These are phyloP conservation scores for Danionella cerebrum DNA, from an alignment of 2,113 vertebrate genomes.

Conservation along the genomic window DNA sequence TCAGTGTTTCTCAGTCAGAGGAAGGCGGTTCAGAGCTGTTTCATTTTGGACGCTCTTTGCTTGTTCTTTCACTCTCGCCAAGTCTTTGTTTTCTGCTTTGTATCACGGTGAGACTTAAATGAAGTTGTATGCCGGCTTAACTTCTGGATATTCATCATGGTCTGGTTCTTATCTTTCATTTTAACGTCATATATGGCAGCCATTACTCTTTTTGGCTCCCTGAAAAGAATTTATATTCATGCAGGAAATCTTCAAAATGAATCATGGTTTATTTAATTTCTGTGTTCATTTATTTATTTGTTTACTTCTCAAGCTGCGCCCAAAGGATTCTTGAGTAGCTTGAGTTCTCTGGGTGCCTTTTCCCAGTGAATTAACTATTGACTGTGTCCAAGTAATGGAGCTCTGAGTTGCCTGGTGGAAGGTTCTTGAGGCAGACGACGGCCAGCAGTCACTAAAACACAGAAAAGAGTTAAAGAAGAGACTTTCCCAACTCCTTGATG, in stretches of 20 bases:
- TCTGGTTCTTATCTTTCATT: neutral
- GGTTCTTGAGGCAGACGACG: conserved; percentile 28
- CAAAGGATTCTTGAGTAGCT: conserved; percentile 6
- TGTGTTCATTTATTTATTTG: conserved; percentile 38
- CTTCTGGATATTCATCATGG: conserved; percentile 2
- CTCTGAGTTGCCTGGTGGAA: neutral
- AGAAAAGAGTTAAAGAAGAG: too few relatives aligned
- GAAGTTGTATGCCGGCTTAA: neutral
- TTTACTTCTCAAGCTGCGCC: conserved; percentile 39
- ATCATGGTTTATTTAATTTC: conserved; percentile 41
- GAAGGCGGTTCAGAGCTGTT: conserved; percentile 26
- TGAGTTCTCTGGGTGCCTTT: neutral
- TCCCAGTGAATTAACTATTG: conserved; percentile 37
- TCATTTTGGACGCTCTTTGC: neutral
- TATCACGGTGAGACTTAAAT: neutral
- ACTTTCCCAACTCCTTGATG: too few relatives aligned
- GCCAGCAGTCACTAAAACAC: too few relatives aligned
- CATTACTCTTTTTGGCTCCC: neutral
- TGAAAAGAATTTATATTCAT: neutral
- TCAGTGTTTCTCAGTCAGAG: conserved; percentile 41
- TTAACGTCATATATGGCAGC: neutral
- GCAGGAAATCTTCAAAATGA: conserved; percentile 22
- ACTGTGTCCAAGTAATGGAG: conserved; percentile 21
- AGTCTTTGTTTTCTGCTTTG: neutral
- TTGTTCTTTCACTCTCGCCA: neutral